Evolutionary conservation across 2,113 vertebrate genomes (phyloP).

Genomic region (Calypte anna): DNA sequence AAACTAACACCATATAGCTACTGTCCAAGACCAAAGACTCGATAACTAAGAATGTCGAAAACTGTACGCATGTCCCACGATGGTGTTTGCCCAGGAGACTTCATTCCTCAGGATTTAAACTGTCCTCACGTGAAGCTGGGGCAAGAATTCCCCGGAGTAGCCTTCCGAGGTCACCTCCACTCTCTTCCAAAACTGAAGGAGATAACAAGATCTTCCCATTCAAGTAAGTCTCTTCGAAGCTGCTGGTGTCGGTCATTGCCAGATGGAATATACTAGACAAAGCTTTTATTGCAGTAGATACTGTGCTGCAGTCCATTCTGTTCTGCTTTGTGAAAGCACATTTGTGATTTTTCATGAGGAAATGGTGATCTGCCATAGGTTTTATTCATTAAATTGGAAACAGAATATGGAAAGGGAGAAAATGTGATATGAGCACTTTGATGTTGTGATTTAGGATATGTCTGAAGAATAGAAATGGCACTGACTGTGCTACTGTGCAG

Average conservation of each 20-base stretch:
- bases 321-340: background rate
- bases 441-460: background rate
- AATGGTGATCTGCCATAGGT: background rate
- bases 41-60: conserved; percentile 38
- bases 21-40: conserved; percentile 31
- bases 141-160: conserved; percentile 4
- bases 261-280: background rate
- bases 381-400: background rate
- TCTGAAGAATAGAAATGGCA: background rate
- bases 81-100: conserved; percentile 26
- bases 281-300: background rate
- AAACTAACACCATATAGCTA: conserved; percentile 21
- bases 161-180: conserved; percentile 10
- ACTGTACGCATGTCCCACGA: background rate
- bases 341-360: background rate
- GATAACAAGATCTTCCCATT: background rate
- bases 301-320: background rate
- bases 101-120: background rate
- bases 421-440: background rate
- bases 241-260: background rate
- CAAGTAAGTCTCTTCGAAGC: conserved; percentile 49
- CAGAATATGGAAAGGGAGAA: background rate
- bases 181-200: conserved; percentile 29
- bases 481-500: background rate
- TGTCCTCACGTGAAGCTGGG: background rate